Percentiles rank a stretch among this genome's conserved stretches.
These are phyloP conservation scores for Eueides isabella DNA, from an alignment of 1,140 invertebrate genomes.

Conservation along the genomic window DNA sequence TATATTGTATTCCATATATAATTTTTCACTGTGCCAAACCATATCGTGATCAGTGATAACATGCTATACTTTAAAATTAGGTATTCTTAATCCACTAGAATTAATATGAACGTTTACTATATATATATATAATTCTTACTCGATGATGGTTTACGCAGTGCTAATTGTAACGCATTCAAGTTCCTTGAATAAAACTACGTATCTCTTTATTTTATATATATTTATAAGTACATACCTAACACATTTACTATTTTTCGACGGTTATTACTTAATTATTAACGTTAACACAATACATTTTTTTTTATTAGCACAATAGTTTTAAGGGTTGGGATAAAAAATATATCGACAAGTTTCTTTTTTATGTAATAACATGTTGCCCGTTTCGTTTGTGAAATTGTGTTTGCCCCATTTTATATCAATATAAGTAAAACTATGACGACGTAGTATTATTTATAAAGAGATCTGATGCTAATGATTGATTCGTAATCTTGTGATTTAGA, in stretches of 20 bases:
- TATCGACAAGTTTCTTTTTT: constrained; percentile 43
- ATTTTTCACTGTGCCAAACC: constrained; percentile 76
- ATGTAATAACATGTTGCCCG: constrained; percentile 26
- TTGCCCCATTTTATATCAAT: constrained; percentile 44
- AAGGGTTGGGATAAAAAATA: constrained; percentile 55
- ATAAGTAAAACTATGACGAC: constrained; percentile 33
- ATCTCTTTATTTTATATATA: constrained; percentile 54
- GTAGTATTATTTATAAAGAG: constrained; percentile 27
- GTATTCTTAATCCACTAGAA: constrained; percentile 49
- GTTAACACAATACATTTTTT: constrained; percentile 58
- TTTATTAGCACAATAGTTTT: constrained; percentile 73
- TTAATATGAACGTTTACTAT: constrained; percentile 36
- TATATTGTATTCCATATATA: constrained; percentile 36
- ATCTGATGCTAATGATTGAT: constrained; percentile 72
- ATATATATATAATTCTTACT: constrained; percentile 43
- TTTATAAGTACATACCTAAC: constrained; percentile 59
- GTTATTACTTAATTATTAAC: constrained; percentile 53
- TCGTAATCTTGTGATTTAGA: constrained; percentile 81
- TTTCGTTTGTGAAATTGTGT: constrained; percentile 59
- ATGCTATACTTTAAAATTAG: constrained; percentile 55
- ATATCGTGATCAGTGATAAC: constrained; percentile 74
- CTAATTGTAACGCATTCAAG: constrained; percentile 59
- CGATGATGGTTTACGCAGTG: constrained; percentile 47
- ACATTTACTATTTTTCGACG: constrained; percentile 75
- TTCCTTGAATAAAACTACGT: constrained; percentile 59